Evolutionary conservation across 37 sponge, comb jelly and placozoan genomes (phyloP).

Genomic region (Beroe ovata): DNA sequence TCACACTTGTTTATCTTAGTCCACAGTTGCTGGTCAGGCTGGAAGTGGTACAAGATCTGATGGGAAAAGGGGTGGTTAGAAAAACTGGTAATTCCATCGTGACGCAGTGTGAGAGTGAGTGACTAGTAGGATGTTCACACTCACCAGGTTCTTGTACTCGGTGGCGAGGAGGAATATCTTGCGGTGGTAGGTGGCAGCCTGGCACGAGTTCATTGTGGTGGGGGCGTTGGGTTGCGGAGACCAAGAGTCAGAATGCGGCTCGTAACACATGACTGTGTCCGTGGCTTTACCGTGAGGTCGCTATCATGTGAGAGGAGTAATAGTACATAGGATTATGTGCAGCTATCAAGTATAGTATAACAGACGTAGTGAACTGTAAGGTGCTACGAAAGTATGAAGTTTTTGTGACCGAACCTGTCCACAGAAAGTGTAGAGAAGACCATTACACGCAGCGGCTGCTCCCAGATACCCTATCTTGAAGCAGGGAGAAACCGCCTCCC

Average conservation of each 20-base stretch:
- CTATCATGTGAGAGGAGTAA: no score
- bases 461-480: slow-evolving; percentile 64
- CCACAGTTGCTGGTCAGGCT: slow-evolving; percentile 61
- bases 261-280: slow-evolving; percentile 64
- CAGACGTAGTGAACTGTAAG: no score
- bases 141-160: slow-evolving; percentile 53
- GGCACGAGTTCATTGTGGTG: slow-evolving; percentile 61
- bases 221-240: slow-evolving; percentile 60
- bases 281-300: slow-evolving; percentile 62
- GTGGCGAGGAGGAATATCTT: slow-evolving; percentile 64
- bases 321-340: no score
- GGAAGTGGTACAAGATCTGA: slow-evolving; percentile 64
- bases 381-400: no score
- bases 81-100: no score
- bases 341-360: no score
- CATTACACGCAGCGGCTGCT: slow-evolving; percentile 63
- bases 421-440: slow-evolving; percentile 59
- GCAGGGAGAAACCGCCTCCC: slow-evolving; percentile 32
- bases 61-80: no score
- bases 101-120: no score
- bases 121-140: no score
- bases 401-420: slow-evolving; percentile 44
- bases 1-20: slow-evolving; percentile 12
- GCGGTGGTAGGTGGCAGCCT: slow-evolving; percentile 36
- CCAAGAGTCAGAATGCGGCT: slow-evolving; percentile 54